Conservation (phyloP, 1,140 invertebrate genomes). For the Neodiprion virginianus region DNA sequence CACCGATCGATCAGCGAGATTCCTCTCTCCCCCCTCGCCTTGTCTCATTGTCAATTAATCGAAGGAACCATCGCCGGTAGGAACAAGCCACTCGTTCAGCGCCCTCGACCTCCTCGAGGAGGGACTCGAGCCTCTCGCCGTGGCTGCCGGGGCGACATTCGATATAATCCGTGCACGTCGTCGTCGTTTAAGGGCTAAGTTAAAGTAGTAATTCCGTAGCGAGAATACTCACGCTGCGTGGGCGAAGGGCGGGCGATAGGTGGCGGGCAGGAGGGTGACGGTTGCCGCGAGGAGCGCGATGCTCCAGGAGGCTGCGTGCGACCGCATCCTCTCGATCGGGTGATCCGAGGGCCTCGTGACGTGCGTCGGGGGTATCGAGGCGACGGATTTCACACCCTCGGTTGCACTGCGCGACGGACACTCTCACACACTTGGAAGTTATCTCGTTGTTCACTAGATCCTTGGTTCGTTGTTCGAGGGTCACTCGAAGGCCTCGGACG, state of each 20-base stretch:
- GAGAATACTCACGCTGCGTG: slow-evolving; percentile 57
- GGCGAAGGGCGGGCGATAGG: slow-evolving; percentile 57
- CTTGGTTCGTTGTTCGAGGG: slow-evolving; percentile 24
- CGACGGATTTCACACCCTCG: slow-evolving; percentile 10
- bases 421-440: slow-evolving; percentile 28
- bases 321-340: slow-evolving; percentile 45
- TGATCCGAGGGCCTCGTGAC: neutral
- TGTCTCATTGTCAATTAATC: no score
- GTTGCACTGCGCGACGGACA: slow-evolving; percentile 11
- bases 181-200: no score
- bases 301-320: slow-evolving; percentile 56
- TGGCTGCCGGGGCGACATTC: no score
- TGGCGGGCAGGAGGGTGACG: slow-evolving; percentile 58
- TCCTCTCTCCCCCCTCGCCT: no score
- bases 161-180: no score
- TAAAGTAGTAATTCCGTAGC: no score
- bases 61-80: no score
- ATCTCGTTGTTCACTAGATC: slow-evolving; percentile 19
- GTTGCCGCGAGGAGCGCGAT: slow-evolving; percentile 59
- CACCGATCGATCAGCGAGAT: no score
- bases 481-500: neutral
- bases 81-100: no score
- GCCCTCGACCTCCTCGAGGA: no score
- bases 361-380: slow-evolving; percentile 5
- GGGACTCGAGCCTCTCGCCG: no score